Conservation (phyloP, 1,140 invertebrate genomes). For the Achatina immaculata region DNA sequence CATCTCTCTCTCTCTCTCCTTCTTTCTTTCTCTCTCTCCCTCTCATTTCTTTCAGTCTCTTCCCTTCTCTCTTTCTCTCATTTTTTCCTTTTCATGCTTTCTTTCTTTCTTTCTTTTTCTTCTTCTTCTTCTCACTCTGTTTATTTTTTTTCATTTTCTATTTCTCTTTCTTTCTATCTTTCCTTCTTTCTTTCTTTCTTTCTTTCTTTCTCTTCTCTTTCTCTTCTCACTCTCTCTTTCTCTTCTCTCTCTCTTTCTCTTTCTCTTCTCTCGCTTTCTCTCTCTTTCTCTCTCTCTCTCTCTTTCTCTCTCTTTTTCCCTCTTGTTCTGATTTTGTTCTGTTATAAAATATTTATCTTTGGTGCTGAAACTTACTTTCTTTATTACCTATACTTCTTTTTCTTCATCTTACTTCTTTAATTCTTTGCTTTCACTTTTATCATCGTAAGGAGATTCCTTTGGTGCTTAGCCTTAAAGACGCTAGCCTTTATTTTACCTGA, state of each 20-base stretch:
- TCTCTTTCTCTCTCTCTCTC: slow-evolving; percentile 10
- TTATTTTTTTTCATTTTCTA: background rate
- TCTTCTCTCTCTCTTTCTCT: background rate
- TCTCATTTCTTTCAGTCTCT: background rate
- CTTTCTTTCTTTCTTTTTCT: too few relatives aligned
- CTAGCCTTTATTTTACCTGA: too few relatives aligned
- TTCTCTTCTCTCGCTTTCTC: slow-evolving; percentile 19
- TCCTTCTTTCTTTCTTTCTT: background rate
- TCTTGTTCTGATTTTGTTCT: slow-evolving; percentile 4
- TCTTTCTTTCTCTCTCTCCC: background rate
- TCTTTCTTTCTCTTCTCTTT: background rate
- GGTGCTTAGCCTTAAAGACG: too few relatives aligned
- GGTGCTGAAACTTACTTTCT: background rate
- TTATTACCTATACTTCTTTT: background rate
- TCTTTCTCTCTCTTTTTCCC: background rate
- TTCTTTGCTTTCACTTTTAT: background rate
- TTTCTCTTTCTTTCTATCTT: background rate
- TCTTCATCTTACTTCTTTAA: background rate
- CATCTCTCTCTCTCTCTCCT: background rate
- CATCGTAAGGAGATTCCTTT: too few relatives aligned
- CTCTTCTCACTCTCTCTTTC: background rate
- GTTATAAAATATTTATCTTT: background rate
- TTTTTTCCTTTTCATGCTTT: too few relatives aligned
- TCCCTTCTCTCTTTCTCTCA: too few relatives aligned
- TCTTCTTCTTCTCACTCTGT: background rate